Evolutionary conservation across 1,140 invertebrate species (phyloP), one percentile per base, ranked within the genome.

Genomic region (Laodelphax striatellus): DNA sequence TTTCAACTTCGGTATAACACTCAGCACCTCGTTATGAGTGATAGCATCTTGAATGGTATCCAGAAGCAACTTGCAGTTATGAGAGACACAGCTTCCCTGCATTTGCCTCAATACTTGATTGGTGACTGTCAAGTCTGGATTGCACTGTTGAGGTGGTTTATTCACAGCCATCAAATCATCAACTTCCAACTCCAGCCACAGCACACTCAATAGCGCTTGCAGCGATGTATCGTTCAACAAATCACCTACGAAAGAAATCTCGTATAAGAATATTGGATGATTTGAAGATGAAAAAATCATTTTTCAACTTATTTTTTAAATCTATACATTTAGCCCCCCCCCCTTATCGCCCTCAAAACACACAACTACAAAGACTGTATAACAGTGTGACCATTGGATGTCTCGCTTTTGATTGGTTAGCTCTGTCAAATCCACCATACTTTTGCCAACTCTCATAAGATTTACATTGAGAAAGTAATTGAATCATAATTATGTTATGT

Each of bases 31-130:
- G 28, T 70, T 67, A 62, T 84, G 82, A 0, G 77, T 75, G 0
- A 77, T 81, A 11, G 80, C 82, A 70, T 81, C 83, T 66, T 84
- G 80, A 41, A 85, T 72, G n/a, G 72, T 72, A 14, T 76, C 70
- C 11, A 84, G 64, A 55, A 76, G 74, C 58, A 76, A 73, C 42
- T 76, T 71, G 55, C 59, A 60, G 41, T 53, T 55, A 17, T 60
- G 52, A 9, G 31, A 5, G 1, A 60, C 21, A 11, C 19, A 16
- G 13, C 46, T 41, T 1, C 14, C 44, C 43, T 60, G 59, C 17
- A 60, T 10, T 21, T 38, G 34, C 17, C 52, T 31, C 2, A 44
- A 21, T 43, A 9, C 28, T 43, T 44, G 41, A 1, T 44, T 24
- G 13, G 22, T 24, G 38, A 55, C 28, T 9, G 16, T 31, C 14